Evolutionary conservation across 1,140 invertebrate species (phyloP).

Genomic region (Dinoponera quadriceps): DNA sequence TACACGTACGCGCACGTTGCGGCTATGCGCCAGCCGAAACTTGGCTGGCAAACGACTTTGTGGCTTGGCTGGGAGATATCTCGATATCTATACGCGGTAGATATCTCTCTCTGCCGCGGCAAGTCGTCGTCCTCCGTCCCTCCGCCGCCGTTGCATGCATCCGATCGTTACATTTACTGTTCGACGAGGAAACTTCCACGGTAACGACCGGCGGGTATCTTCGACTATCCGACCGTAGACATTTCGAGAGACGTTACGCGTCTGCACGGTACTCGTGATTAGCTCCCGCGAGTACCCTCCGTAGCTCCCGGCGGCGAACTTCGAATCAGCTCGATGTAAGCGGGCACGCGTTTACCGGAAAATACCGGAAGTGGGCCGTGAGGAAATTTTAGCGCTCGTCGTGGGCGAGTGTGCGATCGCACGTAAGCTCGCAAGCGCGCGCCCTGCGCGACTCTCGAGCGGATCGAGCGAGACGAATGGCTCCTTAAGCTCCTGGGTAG

Average conservation of each 20-base stretch:
- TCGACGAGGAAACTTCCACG: constrained; percentile 64
- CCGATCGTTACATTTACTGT: constrained; percentile 65
- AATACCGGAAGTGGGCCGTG: constrained; percentile 24
- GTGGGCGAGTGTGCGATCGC: constrained; percentile 20
- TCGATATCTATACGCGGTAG: constrained; percentile 33
- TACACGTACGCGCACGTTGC: constrained; percentile 48
- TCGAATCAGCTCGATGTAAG: constrained; percentile 42
- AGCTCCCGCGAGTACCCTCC: constrained; percentile 41
- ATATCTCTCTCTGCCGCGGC: background rate
- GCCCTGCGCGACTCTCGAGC: background rate
- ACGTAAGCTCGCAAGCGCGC: background rate
- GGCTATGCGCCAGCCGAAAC: constrained; percentile 60
- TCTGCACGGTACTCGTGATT: constrained; percentile 48
- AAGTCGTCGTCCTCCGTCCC: too few species aligned
- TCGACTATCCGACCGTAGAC: constrained; percentile 39
- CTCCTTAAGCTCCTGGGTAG: background rate
- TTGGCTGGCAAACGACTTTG: constrained; percentile 72
- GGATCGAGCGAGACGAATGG: background rate
- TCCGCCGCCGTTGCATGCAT: constrained; percentile 44
- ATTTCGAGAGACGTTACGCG: constrained; percentile 33
- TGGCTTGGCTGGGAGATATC: constrained; percentile 62
- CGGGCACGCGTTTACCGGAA: constrained; percentile 43
- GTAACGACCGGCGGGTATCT: constrained; percentile 59
- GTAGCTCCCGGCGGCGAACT: constrained; percentile 9
- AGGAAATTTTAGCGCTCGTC: constrained; percentile 45